These are phyloP conservation scores for Periphyllus acericola DNA, from an alignment of 2,888 invertebrate species.

Conservation along the genomic window DNA sequence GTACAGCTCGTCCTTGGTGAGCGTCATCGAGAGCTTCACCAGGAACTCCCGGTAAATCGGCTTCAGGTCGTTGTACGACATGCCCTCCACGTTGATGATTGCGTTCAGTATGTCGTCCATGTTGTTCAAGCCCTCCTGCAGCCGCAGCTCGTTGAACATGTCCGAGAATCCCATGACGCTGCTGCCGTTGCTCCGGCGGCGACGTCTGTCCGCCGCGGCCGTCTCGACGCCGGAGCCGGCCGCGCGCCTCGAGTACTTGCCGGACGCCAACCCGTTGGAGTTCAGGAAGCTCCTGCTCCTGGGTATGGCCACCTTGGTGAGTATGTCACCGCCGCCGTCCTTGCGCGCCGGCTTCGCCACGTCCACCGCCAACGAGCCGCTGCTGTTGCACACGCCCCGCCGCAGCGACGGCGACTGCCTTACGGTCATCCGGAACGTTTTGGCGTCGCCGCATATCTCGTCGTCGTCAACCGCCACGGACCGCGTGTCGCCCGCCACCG, in stretches of 20 bases:
- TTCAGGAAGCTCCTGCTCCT: slow-evolving; percentile 87
- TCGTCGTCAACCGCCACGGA: slow-evolving; percentile 39
- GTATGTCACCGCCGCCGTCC: slow-evolving; percentile 71
- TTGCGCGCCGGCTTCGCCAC: background rate
- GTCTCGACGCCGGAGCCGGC: slow-evolving; percentile 46
- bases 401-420: slow-evolving; percentile 65
- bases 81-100: slow-evolving; percentile 90
- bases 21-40: slow-evolving; percentile 84
- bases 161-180: slow-evolving; percentile 88
- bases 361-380: background rate
- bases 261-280: slow-evolving; percentile 72
- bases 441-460: slow-evolving; percentile 74
- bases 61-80: slow-evolving; percentile 92
- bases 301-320: slow-evolving; percentile 87
- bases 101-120: slow-evolving; percentile 88
- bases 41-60: slow-evolving; percentile 92
- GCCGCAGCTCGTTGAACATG: slow-evolving; percentile 85
- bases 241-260: slow-evolving; percentile 59
- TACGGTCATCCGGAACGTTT: slow-evolving; percentile 80
- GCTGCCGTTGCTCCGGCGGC: slow-evolving; percentile 46
- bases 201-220: slow-evolving; percentile 2
- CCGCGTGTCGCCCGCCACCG: slow-evolving; percentile 75
- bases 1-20: slow-evolving; percentile 92
- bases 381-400: slow-evolving; percentile 64
- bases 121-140: slow-evolving; percentile 87